Evolutionary conservation across 2,797 vertebrate species (phyloP), one percentile per base, ranked within the genome.

Genomic region (Microctenopoma steveboyesi): DNA sequence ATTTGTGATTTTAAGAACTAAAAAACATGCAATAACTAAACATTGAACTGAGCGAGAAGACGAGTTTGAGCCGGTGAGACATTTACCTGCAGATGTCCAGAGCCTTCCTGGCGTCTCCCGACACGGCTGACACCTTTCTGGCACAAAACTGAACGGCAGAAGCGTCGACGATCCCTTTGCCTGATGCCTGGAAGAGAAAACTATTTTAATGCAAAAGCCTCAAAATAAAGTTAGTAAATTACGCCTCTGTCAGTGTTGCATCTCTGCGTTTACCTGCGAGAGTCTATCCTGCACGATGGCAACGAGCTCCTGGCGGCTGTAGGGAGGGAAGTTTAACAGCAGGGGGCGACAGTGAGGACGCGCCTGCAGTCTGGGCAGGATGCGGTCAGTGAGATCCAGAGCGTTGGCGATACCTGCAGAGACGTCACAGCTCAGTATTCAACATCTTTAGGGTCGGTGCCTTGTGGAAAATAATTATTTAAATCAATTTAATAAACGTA

Each of bases 111-210:
- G 95, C 96, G 0, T 99, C 97, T 74, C 98, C 98, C 0, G 97
- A 98, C 42, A 98, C 94, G 0, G 98, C 95, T 0, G 98, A 97
- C 62, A 99, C 95, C 79, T 99, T 99, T 6, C 97, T 92, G 79
- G 97, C 97, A 28, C 98, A 99, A 87, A 99, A 99, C 93, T 99
- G 97, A 74, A 99, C 87, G 0, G 98, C 97, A 0, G 95, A 88
- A 0, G 83, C 63, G 2, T 98, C 97, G 48, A 99, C 81, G 42
- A 98, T 55, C 0, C 90, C 92, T 14, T 95, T 94, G 2, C 90
- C 92, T 0, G 93, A 90, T 4, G 93, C 95, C 97, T 98, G 78
- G 7, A 4, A 7, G 12, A 4, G 14, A 45, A 7, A 14, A 0
- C 3, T 0, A 0, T 5, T 81, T 5, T 13, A 16, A 45, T 16